Conservation (phyloP, 2,888 invertebrate species). For the Smittia sp. region DNA sequence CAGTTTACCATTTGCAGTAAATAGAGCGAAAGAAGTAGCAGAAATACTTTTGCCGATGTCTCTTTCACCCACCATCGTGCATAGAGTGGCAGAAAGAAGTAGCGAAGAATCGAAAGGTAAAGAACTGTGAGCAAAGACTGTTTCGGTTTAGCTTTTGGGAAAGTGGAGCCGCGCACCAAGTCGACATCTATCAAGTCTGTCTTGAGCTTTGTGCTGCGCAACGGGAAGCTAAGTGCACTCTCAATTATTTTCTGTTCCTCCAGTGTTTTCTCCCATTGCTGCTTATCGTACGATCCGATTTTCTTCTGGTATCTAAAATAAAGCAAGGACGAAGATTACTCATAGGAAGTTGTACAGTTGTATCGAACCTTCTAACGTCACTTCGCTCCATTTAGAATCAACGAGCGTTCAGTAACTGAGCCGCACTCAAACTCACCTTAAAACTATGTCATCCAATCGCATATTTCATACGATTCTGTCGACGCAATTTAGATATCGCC, state of each 20-base stretch:
- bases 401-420: not conserved
- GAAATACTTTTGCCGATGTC: conserved; percentile 74
- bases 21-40: conserved; percentile 74
- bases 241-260: conserved; percentile 88
- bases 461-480: conserved; percentile 44
- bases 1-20: conserved; percentile 61
- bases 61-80: conserved; percentile 89
- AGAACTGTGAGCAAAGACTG: conserved; percentile 84
- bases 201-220: conserved; percentile 76
- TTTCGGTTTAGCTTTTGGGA: conserved; percentile 93
- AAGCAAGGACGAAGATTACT: conserved; percentile 43
- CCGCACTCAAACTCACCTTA: conserved; percentile 48
- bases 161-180: conserved; percentile 93
- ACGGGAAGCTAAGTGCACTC: conserved; percentile 77
- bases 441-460: conserved; percentile 55
- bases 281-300: conserved; percentile 95
- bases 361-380: not conserved
- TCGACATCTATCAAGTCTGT: conserved; percentile 95
- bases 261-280: conserved; percentile 94
- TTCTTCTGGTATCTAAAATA: conserved; percentile 82
- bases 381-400: not conserved
- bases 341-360: not conserved
- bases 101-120: conserved; percentile 75
- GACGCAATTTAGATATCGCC: conserved; percentile 24
- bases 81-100: conserved; percentile 79